phyloP scores from a whole-genome alignment of 2,113 vertebrate species.

The Leptocoma aspasia region DNA sequence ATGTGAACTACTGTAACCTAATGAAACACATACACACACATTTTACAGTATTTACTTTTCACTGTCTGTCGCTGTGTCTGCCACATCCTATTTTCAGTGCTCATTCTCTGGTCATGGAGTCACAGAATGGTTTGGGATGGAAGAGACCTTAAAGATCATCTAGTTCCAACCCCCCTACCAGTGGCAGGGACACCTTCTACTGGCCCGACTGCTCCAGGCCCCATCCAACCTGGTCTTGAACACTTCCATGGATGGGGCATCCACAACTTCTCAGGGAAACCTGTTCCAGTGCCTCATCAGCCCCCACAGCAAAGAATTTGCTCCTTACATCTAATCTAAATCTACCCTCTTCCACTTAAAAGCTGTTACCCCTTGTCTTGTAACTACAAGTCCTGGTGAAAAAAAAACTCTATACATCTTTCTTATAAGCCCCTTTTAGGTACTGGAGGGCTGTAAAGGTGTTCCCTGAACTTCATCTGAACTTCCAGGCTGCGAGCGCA shows the following conservation, averaged over 20 bases:
- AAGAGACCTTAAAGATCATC: neutral
- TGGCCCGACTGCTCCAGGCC: neutral
- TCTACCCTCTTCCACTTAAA: neutral
- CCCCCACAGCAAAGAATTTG: neutral
- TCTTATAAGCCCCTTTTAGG: neutral
- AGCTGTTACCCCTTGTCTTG: neutral
- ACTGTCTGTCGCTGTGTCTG: neutral
- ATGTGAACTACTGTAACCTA: neutral
- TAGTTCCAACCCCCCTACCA: accelerated
- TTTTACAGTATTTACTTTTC: neutral
- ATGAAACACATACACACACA: neutral
- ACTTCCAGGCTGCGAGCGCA: accelerated
- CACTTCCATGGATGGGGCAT: neutral
- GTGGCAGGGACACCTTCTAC: neutral
- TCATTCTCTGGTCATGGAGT: neutral
- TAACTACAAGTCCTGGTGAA: neutral
- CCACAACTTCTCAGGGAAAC: neutral
- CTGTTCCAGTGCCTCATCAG: neutral
- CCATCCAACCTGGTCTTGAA: neutral
- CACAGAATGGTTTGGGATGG: neutral
- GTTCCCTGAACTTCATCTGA: no score
- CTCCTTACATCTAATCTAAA: neutral
- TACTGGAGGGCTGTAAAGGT: neutral
- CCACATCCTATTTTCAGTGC: neutral
- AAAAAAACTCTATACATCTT: neutral